Conservation (phyloP, 2,113 vertebrate genomes). For the Ptyas mucosa region DNA sequence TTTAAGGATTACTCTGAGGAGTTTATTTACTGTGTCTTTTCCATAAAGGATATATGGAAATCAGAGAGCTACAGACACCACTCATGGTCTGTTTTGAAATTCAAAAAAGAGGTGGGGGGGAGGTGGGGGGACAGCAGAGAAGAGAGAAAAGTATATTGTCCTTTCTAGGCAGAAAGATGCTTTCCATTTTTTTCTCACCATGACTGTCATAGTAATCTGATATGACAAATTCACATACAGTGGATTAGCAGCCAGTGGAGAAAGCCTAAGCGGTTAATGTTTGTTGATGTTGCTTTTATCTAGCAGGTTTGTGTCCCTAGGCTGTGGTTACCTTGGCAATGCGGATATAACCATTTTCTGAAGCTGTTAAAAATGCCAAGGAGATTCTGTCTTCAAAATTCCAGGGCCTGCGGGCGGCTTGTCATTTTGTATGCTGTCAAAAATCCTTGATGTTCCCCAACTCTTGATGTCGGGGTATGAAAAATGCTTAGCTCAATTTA, state of each 20-base stretch:
- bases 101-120: slow-evolving; percentile 79
- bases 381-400: slow-evolving; percentile 87
- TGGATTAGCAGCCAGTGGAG: slow-evolving; percentile 96
- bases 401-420: slow-evolving; percentile 88
- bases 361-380: slow-evolving; percentile 94
- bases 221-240: slow-evolving; percentile 99
- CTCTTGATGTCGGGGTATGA: slow-evolving; percentile 99
- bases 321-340: slow-evolving; percentile 95
- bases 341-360: slow-evolving; percentile 88
- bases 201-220: slow-evolving; percentile 99
- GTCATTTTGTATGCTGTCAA: slow-evolving; percentile 97
- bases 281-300: slow-evolving; percentile 99
- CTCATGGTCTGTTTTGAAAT: slow-evolving; percentile 97
- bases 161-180: slow-evolving; percentile 91
- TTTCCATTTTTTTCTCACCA: slow-evolving; percentile 91
- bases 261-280: slow-evolving; percentile 99
- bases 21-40: slow-evolving; percentile 93
- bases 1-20: slow-evolving; percentile 96
- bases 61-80: slow-evolving; percentile 91
- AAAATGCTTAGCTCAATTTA: slow-evolving; percentile 99
- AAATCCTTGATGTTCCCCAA: slow-evolving; percentile 97
- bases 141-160: slow-evolving; percentile 86
- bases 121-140: slow-evolving; percentile 69
- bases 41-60: slow-evolving; percentile 97
- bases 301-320: slow-evolving; percentile 93